Conservation (phyloP, 1,140 invertebrate species). For the Ceratina japonica region DNA sequence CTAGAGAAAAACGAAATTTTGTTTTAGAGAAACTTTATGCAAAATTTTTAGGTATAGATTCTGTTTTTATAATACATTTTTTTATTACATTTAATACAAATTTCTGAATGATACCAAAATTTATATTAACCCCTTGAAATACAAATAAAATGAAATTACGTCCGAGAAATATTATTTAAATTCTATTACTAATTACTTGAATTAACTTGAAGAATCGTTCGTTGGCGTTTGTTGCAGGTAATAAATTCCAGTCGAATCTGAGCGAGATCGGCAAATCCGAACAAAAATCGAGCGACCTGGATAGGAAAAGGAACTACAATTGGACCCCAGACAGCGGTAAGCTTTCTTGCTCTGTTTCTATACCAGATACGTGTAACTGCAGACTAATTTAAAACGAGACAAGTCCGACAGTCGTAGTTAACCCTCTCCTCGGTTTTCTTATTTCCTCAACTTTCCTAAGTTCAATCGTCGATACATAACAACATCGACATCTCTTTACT, state of each 20-base stretch:
- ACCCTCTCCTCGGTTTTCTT: background rate
- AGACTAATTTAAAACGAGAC: conserved; percentile 34
- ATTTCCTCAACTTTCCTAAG: background rate
- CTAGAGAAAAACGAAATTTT: no score
- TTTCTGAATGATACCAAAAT: no score
- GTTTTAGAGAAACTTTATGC: no score
- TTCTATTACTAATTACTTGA: no score
- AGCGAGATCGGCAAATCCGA: conserved; percentile 87
- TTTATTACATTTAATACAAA: no score
- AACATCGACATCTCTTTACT: background rate
- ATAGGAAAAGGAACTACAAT: conserved; percentile 73
- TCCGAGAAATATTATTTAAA: no score
- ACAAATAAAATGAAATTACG: no score
- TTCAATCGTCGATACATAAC: conserved; percentile 4
- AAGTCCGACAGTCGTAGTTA: conserved; percentile 8
- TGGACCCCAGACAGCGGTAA: conserved; percentile 73
- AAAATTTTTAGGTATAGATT: no score
- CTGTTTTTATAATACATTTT: no score
- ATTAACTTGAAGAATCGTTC: conserved; percentile 1
- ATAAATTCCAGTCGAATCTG: conserved; percentile 84
- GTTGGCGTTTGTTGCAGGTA: conserved; percentile 77
- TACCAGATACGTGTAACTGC: conserved; percentile 9
- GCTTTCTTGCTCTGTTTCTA: conserved; percentile 25
- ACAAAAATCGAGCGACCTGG: conserved; percentile 81
- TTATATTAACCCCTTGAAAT: no score